Conservation (phyloP, 2,888 invertebrate genomes). For the Caenorhabditis sp. region DNA sequence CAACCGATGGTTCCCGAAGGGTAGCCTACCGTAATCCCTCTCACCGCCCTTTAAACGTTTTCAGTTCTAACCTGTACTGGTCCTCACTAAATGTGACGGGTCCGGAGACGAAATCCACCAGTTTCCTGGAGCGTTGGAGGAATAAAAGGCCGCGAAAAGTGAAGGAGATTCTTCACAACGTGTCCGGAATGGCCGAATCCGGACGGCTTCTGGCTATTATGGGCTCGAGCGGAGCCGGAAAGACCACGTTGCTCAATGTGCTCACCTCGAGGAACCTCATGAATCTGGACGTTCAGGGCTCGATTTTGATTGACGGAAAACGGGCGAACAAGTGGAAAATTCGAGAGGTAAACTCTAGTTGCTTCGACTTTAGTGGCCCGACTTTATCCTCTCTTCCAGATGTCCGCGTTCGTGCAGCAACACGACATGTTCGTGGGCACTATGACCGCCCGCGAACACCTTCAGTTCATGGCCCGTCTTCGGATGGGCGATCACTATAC, state of each 20-base stretch:
- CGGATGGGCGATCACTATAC: constrained; percentile 86
- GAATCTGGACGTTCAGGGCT: constrained; percentile 62
- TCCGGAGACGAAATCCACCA: constrained; percentile 50
- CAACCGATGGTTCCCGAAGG: constrained; percentile 40
- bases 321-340: constrained; percentile 67
- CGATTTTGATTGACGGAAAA: constrained; percentile 65
- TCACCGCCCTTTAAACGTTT: not conserved
- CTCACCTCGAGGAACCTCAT: constrained; percentile 85
- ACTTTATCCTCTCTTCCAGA: constrained; percentile 64
- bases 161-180: constrained; percentile 65
- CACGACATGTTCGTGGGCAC: constrained; percentile 91
- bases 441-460: constrained; percentile 90
- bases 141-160: constrained; percentile 36
- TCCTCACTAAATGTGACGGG: constrained; percentile 60
- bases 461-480: constrained; percentile 89
- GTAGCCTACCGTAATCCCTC: not conserved
- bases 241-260: constrained; percentile 90
- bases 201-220: constrained; percentile 67
- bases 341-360: constrained; percentile 62
- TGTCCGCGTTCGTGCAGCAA: constrained; percentile 92
- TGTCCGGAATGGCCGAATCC: constrained; percentile 69
- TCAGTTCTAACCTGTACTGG: constrained; percentile 58
- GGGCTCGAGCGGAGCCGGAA: constrained; percentile 84
- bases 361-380: too few species aligned
- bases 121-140: constrained; percentile 22